Percentiles rank a stretch among this genome's conserved stretches.
Conservation (phyloP, 2,888 invertebrate genomes). For the Leucophora obtusa region DNA sequence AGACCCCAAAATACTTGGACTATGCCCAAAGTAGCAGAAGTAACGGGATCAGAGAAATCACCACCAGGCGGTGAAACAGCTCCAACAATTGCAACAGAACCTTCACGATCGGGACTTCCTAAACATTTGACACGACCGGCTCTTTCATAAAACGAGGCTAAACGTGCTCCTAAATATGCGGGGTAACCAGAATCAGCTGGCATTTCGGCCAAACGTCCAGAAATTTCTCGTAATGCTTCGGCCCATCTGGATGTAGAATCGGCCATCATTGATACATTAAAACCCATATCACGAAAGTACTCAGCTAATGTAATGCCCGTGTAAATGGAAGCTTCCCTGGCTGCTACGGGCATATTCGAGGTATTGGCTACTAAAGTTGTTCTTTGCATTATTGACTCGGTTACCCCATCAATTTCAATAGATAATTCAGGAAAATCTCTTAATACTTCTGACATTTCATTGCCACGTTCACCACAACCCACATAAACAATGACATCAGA, state of each 20-base stretch:
- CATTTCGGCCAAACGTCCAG: constrained; percentile 99
- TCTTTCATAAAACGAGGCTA: constrained; percentile 99
- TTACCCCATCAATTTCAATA: constrained; percentile 96
- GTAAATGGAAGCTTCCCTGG: constrained; percentile 99
- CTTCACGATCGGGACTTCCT: constrained; percentile 98
- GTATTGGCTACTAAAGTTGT: constrained; percentile 99
- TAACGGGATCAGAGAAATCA: constrained; percentile 99
- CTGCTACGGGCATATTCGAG: constrained; percentile 99
- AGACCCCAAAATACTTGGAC: constrained; percentile 99
- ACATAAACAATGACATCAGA: constrained; percentile 99
- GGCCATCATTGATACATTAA: constrained; percentile 99
- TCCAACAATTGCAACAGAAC: constrained; percentile 99
- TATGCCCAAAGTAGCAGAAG: constrained; percentile 98
- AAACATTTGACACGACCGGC: constrained; percentile 98
- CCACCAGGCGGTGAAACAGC: constrained; percentile 99
- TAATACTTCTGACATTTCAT: constrained; percentile 99
- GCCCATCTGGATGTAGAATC: constrained; percentile 99
- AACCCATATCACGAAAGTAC: constrained; percentile 99
- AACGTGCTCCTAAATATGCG: constrained; percentile 97
- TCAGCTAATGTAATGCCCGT: constrained; percentile 99
- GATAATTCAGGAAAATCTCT: constrained; percentile 99
- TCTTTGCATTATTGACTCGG: constrained; percentile 99
- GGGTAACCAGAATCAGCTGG: constrained; percentile 99
- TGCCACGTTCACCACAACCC: constrained; percentile 99
- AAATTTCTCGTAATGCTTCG: constrained; percentile 99